phyloP scores from a whole-genome alignment of 2,113 vertebrate species.

The Oncorhynchus kisutch region DNA sequence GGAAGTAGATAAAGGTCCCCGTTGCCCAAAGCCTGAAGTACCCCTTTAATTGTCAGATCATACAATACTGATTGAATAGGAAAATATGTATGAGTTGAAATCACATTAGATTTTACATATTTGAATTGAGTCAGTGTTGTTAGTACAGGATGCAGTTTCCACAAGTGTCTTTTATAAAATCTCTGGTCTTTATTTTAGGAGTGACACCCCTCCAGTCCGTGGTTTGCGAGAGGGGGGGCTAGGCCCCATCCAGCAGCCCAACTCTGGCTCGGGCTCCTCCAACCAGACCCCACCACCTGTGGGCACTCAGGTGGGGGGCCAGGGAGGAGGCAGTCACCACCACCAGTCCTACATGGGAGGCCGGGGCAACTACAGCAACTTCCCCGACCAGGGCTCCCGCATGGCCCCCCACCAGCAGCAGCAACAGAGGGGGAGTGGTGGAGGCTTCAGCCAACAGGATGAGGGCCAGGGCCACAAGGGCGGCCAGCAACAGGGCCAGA shows the following conservation, averaged over 20 bases:
- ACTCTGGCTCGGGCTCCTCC: conserved; percentile 61
- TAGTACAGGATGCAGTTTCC: not conserved
- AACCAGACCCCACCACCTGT: conserved; percentile 74
- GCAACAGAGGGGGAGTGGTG: conserved; percentile 64
- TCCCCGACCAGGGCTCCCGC: conserved; percentile 79
- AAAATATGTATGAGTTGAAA: no score
- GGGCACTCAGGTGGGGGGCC: conserved; percentile 56
- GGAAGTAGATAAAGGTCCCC: no score
- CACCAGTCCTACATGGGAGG: conserved; percentile 76
- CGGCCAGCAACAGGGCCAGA: conserved; percentile 63
- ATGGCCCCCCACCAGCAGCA: conserved; percentile 68
- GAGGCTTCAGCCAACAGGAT: conserved; percentile 70
- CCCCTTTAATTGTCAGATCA: no score
- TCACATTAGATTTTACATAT: no score
- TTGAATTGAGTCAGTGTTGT: not conserved
- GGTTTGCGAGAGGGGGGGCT: conserved; percentile 64
- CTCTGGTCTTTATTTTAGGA: conserved; percentile 62
- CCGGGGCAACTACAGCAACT: conserved; percentile 75
- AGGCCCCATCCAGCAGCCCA: conserved; percentile 69
- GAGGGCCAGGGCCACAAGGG: conserved; percentile 63
- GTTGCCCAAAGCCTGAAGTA: no score
- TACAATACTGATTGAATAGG: no score
- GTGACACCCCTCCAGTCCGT: conserved; percentile 84
- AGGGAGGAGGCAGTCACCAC: conserved; percentile 63
- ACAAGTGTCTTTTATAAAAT: not conserved